Percentiles rank a stretch among this genome's conserved stretches.
Conservation (phyloP, 1,140 invertebrate species). For the Polypedilum vanderplanki region DNA sequence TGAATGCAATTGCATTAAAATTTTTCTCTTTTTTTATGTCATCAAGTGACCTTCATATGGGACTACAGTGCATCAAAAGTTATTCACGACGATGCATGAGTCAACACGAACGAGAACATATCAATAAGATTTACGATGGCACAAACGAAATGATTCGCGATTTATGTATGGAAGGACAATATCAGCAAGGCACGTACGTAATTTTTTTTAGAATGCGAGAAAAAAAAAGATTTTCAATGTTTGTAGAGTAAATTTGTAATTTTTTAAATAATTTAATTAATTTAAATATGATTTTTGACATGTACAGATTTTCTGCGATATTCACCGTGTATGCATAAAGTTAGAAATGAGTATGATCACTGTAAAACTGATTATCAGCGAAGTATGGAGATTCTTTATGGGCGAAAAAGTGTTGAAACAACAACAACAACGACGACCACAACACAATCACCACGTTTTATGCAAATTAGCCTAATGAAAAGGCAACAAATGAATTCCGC, state of each 20-base stretch:
- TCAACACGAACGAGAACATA: slow-evolving; percentile 58
- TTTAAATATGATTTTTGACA: neutral
- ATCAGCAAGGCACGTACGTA: slow-evolving; percentile 41
- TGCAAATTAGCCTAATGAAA: slow-evolving; percentile 18
- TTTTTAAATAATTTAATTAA: neutral
- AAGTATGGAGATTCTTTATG: slow-evolving; percentile 45
- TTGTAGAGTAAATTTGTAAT: neutral
- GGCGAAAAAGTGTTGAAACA: slow-evolving; percentile 36
- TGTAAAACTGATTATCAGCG: slow-evolving; percentile 59
- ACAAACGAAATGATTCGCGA: slow-evolving; percentile 65
- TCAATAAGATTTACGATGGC: slow-evolving; percentile 62
- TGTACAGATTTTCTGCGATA: slow-evolving; percentile 59
- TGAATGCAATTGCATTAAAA: too few relatives aligned
- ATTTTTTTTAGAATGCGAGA: neutral
- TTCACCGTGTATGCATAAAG: slow-evolving; percentile 59
- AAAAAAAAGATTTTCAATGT: neutral
- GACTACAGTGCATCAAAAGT: slow-evolving; percentile 65
- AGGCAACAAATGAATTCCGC: slow-evolving; percentile 8
- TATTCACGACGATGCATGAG: slow-evolving; percentile 67
- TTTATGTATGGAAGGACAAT: slow-evolving; percentile 62
- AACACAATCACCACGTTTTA: slow-evolving; percentile 28
- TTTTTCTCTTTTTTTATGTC: too few relatives aligned
- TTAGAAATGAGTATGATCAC: slow-evolving; percentile 57
- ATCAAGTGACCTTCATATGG: slow-evolving; percentile 51
- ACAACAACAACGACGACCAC: slow-evolving; percentile 31